phyloP scores from a whole-genome alignment of 2,113 vertebrate genomes.

The Gallinago jamesoni region DNA sequence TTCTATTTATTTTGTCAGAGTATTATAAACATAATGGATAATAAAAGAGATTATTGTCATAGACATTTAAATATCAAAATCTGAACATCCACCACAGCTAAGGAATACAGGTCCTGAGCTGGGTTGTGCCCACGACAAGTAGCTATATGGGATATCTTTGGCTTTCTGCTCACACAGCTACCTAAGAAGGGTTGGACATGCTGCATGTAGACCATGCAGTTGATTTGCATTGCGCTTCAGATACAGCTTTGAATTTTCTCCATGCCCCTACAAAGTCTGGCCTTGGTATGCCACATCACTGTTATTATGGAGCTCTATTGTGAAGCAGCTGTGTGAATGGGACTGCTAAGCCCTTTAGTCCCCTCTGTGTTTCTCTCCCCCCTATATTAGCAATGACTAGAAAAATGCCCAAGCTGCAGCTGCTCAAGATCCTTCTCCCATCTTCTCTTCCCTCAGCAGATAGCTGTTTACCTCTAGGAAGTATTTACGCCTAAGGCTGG shows the following conservation, averaged over 20 bases:
- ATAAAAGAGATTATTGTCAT: neutral
- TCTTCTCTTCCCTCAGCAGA: neutral
- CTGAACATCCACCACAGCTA: neutral
- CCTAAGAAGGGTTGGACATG: neutral
- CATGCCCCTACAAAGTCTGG: fast-evolving
- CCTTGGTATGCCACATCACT: neutral
- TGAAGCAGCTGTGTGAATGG: neutral
- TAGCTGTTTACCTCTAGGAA: neutral
- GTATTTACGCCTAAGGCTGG: neutral
- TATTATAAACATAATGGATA: neutral
- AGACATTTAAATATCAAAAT: neutral
- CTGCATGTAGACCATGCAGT: neutral
- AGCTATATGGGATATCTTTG: neutral
- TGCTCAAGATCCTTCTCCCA: neutral
- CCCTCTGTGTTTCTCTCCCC: fast-evolving
- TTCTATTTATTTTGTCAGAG: neutral
- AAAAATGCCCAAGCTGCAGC: fast-evolving
- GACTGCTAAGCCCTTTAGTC: neutral
- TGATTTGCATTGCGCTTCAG: neutral
- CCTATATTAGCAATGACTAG: neutral
- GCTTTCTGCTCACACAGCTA: neutral
- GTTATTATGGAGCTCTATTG: fast-evolving
- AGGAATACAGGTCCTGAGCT: neutral
- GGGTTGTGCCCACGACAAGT: too few species aligned
- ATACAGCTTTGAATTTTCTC: neutral